A percentile compares a stretch with the other conserved stretches of the same genome.
Conservation (phyloP, 2,797 vertebrate species). For the Acipenser ruthenus region DNA sequence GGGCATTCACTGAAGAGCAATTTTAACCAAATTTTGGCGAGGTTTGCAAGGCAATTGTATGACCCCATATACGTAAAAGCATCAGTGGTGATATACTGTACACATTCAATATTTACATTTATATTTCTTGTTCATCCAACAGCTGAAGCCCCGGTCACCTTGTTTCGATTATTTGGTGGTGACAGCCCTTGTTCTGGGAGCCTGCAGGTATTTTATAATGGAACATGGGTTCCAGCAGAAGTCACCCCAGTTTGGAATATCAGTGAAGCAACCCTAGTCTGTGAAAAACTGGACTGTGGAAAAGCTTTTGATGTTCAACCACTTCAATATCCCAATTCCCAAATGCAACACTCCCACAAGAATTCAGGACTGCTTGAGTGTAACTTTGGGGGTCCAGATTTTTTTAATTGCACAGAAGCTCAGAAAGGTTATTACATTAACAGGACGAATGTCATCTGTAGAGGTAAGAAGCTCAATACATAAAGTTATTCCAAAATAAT, state of each 20-base stretch:
- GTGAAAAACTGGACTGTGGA: constrained; percentile 35
- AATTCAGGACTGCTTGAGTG: constrained; percentile 34
- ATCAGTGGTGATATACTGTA: no score
- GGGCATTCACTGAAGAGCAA: no score
- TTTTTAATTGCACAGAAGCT: constrained; percentile 36
- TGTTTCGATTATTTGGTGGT: no score
- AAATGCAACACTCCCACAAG: neutral
- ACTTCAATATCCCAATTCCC: neutral
- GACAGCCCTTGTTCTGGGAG: constrained; percentile 20
- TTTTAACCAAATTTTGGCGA: no score
- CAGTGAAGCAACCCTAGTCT: constrained; percentile 22
- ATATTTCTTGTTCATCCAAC: no score
- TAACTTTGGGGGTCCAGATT: constrained; percentile 8
- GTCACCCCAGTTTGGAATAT: constrained; percentile 18
- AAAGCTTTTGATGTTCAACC: neutral
- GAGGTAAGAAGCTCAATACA: constrained; percentile 15
- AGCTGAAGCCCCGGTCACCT: no score
- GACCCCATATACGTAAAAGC: no score
- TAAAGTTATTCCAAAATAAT: no score
- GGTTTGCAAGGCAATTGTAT: no score
- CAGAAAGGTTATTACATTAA: constrained; percentile 13
- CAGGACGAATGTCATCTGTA: constrained; percentile 27
- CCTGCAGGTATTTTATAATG: constrained; percentile 7
- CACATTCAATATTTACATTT: no score
- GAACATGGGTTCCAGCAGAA: constrained; percentile 17